Evolutionary conservation across 2,888 invertebrate species (phyloP), one percentile per base, ranked within the genome.

Genomic region (Xestia xanthographa): DNA sequence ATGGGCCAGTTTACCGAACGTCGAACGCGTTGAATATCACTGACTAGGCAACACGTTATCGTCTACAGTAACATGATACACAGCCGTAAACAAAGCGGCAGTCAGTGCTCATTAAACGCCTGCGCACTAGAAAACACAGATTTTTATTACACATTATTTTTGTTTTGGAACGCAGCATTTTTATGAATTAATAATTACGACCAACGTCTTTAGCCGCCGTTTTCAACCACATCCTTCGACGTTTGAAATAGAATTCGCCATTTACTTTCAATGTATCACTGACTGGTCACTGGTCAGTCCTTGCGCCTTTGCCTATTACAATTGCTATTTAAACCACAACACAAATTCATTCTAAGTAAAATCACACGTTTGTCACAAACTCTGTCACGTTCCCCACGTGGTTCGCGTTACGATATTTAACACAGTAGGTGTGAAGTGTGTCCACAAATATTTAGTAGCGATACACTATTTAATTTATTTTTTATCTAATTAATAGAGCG

Each of bases 81-180:
- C 73, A 34, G 86, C 85, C 89, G 91, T 92, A 93, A 93, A 93
- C 92, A 93, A 92, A 91, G 82, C 91, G 87, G 90, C 87, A 88
- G 86, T 89, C 77, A 87, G 86, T 85, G 79, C 81, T 87, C 86
- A 90, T 86, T 79, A 88, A 89, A 90, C 89, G 91, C 89, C 86
- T 89, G 90, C 90, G 91, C 90, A 86, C 84, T 86, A 85, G 79
- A 78, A 81, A 80, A 85, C 83, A 75, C 48, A 29, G 69, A 66
- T 71, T 82, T 75, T 72, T 72, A 75, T 70, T 34, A 53, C 53
- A 73, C 73, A 75, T 81, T 65, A 43, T 75, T 82, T 85, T 77
- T 60, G 84, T 80, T 78, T 79, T 78, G 20, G n/a, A 41, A 63
- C 71, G 38, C 62, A 63, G 12, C 72, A 71, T 70, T 53, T 66